These are phyloP conservation scores for Vulpes vulpes DNA, from an alignment of 2,113 vertebrate genomes.

Conservation along the genomic window DNA sequence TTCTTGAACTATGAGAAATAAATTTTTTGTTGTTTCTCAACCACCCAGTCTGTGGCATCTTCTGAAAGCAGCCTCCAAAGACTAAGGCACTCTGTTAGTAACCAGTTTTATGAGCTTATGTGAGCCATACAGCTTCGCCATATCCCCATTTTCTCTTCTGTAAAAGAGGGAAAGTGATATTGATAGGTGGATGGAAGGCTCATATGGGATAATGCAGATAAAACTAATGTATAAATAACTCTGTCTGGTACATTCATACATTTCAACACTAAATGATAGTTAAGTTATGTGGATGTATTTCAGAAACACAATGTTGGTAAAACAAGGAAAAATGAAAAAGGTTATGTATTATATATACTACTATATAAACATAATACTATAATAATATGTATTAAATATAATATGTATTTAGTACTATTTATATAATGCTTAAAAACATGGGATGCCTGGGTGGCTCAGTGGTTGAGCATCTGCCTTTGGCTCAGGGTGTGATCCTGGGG, in stretches of 20 bases:
- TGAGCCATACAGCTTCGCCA: background rate
- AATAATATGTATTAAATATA: background rate
- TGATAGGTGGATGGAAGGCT: background rate
- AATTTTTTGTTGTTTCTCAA: background rate
- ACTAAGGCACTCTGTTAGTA: background rate
- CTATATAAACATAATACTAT: background rate
- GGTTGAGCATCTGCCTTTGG: no score
- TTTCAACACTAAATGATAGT: background rate
- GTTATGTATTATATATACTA: background rate
- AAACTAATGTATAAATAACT: background rate
- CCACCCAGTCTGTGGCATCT: background rate
- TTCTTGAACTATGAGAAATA: background rate
- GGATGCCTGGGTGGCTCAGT: no score
- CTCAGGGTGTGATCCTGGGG: no score
- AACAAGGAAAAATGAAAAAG: background rate
- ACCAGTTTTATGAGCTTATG: background rate
- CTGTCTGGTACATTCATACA: background rate
- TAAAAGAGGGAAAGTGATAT: background rate
- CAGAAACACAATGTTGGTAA: constrained; percentile 22
- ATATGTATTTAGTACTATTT: background rate
- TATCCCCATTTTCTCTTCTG: background rate
- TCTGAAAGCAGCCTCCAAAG: background rate
- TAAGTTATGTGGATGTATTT: background rate
- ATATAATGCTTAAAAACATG: background rate
- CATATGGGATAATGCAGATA: background rate